phyloP scores from a whole-genome alignment of 2,797 vertebrate genomes.

The Morelia viridis region DNA sequence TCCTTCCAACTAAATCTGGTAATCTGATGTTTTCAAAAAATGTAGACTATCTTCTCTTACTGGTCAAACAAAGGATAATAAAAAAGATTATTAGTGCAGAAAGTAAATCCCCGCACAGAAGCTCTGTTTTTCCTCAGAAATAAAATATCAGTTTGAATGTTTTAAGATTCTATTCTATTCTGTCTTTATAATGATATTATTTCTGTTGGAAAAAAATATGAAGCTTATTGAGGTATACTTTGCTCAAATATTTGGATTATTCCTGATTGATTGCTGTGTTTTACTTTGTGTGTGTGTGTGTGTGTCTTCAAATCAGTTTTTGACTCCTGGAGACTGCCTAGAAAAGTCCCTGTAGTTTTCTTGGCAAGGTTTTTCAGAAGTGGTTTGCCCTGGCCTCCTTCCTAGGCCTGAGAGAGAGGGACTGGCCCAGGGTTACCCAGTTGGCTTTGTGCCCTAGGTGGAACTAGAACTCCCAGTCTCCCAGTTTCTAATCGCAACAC shows the following conservation, averaged over 20 bases:
- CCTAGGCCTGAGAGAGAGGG: neutral
- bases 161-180: neutral
- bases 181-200: conserved; percentile 12
- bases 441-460: neutral
- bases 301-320: neutral
- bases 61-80: conserved; percentile 51
- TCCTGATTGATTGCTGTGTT: neutral
- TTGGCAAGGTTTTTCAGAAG: neutral
- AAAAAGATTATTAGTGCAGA: neutral
- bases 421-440: neutral
- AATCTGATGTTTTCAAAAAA: neutral
- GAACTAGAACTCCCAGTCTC: neutral
- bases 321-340: neutral
- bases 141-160: conserved; percentile 13
- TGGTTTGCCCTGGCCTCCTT: neutral
- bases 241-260: neutral
- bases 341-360: neutral
- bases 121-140: conserved; percentile 7
- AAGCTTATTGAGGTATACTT: conserved; percentile 7
- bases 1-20: neutral
- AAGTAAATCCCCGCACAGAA: neutral
- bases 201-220: neutral
- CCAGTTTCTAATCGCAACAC: neutral
- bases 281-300: neutral
- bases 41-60: conserved; percentile 29